These are phyloP conservation scores for Amorpha juglandis DNA, from an alignment of 2,888 invertebrate genomes.

Conservation along the genomic window DNA sequence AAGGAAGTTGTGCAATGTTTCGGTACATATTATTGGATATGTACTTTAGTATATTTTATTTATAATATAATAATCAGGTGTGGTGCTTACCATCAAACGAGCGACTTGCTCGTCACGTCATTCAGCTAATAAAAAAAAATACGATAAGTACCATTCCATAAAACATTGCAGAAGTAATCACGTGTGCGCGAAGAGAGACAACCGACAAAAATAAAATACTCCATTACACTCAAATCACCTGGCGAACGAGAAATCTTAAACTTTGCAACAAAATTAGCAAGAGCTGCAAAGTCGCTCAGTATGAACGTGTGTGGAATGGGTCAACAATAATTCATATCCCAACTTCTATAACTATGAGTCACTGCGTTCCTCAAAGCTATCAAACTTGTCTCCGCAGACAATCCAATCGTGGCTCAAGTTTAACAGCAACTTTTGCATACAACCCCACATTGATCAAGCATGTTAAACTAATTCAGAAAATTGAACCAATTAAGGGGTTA, in stretches of 20 bases:
- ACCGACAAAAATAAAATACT: background rate
- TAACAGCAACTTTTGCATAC: conserved; percentile 74
- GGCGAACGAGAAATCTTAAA: background rate
- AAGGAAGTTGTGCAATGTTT: background rate
- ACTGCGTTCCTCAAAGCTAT: conserved; percentile 72
- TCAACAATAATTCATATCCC: conserved; percentile 59
- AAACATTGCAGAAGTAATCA: background rate
- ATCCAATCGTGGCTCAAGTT: conserved; percentile 69
- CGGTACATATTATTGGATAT: too few relatives aligned
- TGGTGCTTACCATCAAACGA: too few relatives aligned
- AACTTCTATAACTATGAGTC: conserved; percentile 57
- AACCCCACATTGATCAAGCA: conserved; percentile 65
- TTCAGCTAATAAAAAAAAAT: too few relatives aligned
- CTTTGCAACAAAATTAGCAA: conserved; percentile 15
- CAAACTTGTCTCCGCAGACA: conserved; percentile 73
- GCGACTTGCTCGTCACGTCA: too few relatives aligned
- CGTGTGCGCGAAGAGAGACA: background rate
- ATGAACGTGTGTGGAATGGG: conserved; percentile 41
- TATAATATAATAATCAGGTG: too few relatives aligned
- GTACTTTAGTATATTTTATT: background rate
- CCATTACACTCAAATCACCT: background rate
- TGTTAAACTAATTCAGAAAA: conserved; percentile 75
- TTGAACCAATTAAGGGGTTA: conserved; percentile 77
- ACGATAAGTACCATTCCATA: too few relatives aligned
- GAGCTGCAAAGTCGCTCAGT: background rate